Evolutionary conservation across 2,888 invertebrate genomes (phyloP), one percentile per base, ranked within the genome.

Genomic region (Poecilus cupreus): DNA sequence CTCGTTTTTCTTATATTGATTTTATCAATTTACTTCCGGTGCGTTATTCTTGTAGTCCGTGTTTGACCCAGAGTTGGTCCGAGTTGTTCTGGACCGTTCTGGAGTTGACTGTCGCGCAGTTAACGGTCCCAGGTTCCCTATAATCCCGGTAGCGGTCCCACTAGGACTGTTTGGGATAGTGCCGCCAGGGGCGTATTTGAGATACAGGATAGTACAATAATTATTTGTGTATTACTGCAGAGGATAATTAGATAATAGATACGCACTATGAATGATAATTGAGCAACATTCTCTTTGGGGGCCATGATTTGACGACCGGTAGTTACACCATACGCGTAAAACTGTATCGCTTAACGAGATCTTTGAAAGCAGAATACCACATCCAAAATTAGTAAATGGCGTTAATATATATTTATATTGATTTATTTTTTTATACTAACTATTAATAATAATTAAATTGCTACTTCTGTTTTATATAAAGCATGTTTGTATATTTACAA

Each of bases 11-110:
- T 68, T 20, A 13, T 79, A 79, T 79, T 79, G 70, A 79, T 79
- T 79, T 70, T 79, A 79, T 79, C 79, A 79, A 79, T 79, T 79
- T 79, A 79, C 68, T 78, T 79, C 32, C 37, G 8, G 49, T 68
- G 37, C 79, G 79, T 79, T 79, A 79, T 76, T 76, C 57, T 51
- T 75, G 32, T 32, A 32, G 32, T 43, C 43, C 16, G 24, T 70
- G 75, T 76, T 57, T 76, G 57, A 76, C 76, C 76, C 26, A 26
- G 18, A 13, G 51, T 13, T 18, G 51, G 13, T 51, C 13, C 51
- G 51, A 18, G 51, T 18, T 10, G 51, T 51, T 46, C 46, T 11
- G 46, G n/a, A 11, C n/a, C 3, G 46, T n/a, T 46, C 46, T 51
- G n/a, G 18, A 70, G 43, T 43, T 70, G 70, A 70, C 43, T 70